Evolutionary conservation across 2,888 invertebrate genomes (phyloP), one percentile per base, ranked within the genome.

Genomic region (Auanema sp.): DNA sequence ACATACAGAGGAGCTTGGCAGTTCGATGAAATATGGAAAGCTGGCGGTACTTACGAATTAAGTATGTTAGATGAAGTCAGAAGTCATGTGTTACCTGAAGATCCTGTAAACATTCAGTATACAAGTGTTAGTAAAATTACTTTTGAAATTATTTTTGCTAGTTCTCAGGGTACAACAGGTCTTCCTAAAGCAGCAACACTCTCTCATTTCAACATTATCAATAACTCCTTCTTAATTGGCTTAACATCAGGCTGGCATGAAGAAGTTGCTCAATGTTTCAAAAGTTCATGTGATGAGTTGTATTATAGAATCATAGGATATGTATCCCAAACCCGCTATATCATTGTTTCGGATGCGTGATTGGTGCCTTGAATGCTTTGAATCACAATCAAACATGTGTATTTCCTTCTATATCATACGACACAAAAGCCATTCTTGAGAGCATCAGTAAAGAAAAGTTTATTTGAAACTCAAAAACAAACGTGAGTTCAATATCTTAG

Each of bases 261-360:
- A 33, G 33, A 33, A 33, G 33, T 33, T 8, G 8, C 18, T 1
- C 51, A 52, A 23, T 52, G 18, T 57, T 43, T 21, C 6, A 24
- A 16, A 18, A 18, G 14, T 53, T 59, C 14, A n/a, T 1, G 10
- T 25, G 33, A 56, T n/a, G 11, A 11, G 10, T 12, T 14, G n/a
- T n/a, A n/a, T 58, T 58, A 40, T 42, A 68, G 56, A 63, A 65
- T 43, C 62, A 66, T 3, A 60, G 75, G 41, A 75, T 82, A 54
- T 83, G 82, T 69, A 76, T 83, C 51, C 80, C 81, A 12, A 81
- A 80, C 43, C 82, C 83, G 0, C 72, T 83, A 24, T 83, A 83
- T 83, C 93, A 93, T 84, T 91, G 90, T 42, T 92, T 89, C 83
- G 92, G 92, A 0, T 89, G 89, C 64, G 87, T 89, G 1, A 85